Evolutionary conservation across 2,888 invertebrate species (phyloP).

Genomic region (Synergus laeviventris): DNA sequence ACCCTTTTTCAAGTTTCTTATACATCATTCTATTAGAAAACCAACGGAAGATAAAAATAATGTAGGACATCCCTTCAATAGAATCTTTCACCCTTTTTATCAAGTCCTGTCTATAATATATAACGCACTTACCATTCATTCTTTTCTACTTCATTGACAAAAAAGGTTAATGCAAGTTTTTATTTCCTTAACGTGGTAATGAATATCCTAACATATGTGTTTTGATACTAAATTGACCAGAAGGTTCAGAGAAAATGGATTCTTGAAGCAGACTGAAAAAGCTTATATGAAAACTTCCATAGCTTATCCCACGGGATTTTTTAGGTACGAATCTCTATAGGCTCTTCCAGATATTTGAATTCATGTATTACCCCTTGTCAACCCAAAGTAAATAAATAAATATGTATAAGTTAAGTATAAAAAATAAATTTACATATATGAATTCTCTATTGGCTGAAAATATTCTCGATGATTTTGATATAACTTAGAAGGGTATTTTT

Average conservation of each 20-base stretch:
- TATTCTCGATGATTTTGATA: neutral
- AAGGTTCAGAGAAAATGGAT: neutral
- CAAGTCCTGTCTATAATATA: constrained; percentile 19
- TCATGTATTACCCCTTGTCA: neutral
- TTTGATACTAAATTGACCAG: neutral
- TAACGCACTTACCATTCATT: constrained; percentile 21
- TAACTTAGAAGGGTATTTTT: too few species aligned
- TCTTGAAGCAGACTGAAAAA: neutral
- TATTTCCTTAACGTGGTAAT: neutral
- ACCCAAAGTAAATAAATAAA: neutral
- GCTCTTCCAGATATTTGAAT: neutral
- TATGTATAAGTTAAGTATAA: neutral
- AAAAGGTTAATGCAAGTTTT: constrained; percentile 20
- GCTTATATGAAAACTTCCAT: neutral
- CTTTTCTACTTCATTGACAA: constrained; percentile 11
- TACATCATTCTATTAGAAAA: constrained; percentile 22
- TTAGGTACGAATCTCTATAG: neutral
- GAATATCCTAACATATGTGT: neutral
- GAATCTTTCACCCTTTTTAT: constrained; percentile 26
- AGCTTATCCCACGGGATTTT: neutral
- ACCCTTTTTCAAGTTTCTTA: neutral
- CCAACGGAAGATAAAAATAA: constrained; percentile 10
- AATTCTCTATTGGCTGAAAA: neutral
- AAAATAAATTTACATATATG: neutral
- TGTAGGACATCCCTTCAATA: neutral